Evolutionary conservation across 2,113 vertebrate species (phyloP), one percentile per base, ranked within the genome.

Genomic region (Laterallus jamaicensis): DNA sequence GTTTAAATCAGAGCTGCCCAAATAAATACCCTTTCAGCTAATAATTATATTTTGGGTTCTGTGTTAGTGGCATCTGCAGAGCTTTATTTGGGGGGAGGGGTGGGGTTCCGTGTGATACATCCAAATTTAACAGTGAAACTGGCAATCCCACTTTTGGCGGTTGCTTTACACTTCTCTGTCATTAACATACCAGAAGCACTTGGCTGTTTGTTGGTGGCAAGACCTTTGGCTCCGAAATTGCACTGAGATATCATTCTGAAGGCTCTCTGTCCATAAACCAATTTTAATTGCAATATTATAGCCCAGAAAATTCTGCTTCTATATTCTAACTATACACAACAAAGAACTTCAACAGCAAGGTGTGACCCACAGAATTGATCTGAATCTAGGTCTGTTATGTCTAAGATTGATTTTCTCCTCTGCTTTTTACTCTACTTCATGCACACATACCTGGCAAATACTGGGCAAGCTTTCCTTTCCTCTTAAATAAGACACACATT

Each of bases 211-310:
- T 58, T 94, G 80, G 90, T 95, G 86, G 84, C 93, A 97, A 91
- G 90, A 89, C 93, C 91, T 88, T 80, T 91, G 85, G 64, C 90
- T 94, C 35, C 83, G 93, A 97, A 97, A 95, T 94, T 97, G 93
- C 70, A 92, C 78, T 95, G 91, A 88, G 94, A 96, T 94, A 93
- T 79, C 67, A 81, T 37, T 92, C 71, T 4, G 26, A 91, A 94
- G 63, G 35, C 32, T 90, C 54, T 79, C 86, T 95, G 26, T 92
- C 90, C 90, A 95, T 93, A 96, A 95, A 97, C 94, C 84, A 90
- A 28, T 87, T 96, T 94, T 90, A 92, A 89, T 88, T 93, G 62
- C 74, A 83, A 54, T 81, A 78, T 82, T 93, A 83, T 64, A 95
- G 79, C 52, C 59, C 88, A 55, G 55, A 80, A 94, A 96, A 95